These are phyloP conservation scores for Delphinus delphis DNA, from an alignment of 2,113 vertebrate genomes.

Conservation along the genomic window DNA sequence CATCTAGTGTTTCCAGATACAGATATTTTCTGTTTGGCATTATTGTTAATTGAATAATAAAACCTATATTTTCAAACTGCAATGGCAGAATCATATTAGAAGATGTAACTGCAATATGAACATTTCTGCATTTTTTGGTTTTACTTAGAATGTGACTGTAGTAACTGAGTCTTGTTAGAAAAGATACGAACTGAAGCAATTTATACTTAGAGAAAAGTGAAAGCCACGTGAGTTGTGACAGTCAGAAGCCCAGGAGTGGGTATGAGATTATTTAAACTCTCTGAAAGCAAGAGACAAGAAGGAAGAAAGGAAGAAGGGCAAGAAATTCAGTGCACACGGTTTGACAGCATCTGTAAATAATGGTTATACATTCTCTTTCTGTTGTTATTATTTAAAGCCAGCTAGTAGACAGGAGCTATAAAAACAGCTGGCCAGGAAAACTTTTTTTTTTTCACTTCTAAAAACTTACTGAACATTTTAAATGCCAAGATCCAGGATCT, in stretches of 20 bases:
- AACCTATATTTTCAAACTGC: conserved; percentile 21
- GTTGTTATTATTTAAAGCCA: conserved; percentile 69
- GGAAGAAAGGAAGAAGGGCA: neutral
- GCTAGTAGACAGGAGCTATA: conserved; percentile 49
- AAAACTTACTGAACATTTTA: conserved; percentile 38
- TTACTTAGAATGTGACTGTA: conserved; percentile 38
- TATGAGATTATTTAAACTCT: conserved; percentile 63
- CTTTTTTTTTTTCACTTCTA: neutral
- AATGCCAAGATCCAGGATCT: conserved; percentile 11
- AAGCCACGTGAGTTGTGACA: conserved; percentile 46
- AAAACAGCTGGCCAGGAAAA: conserved; percentile 38
- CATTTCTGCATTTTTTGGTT: conserved; percentile 47
- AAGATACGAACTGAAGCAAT: neutral
- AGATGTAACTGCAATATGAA: conserved; percentile 18
- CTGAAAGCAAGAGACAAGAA: conserved; percentile 52
- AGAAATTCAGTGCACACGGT: conserved; percentile 31
- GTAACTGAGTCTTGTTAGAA: conserved; percentile 48
- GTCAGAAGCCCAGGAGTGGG: conserved; percentile 11
- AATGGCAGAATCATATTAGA: conserved; percentile 22
- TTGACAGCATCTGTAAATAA: conserved; percentile 68
- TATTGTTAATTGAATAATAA: conserved; percentile 46
- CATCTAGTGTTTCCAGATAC: neutral
- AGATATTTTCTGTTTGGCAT: conserved; percentile 1
- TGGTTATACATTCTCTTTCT: conserved; percentile 22
- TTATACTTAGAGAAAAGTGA: conserved; percentile 58